Base-by-base conservation (phyloP, 2,888 invertebrate species). In the Carabus problematicus region DNA sequence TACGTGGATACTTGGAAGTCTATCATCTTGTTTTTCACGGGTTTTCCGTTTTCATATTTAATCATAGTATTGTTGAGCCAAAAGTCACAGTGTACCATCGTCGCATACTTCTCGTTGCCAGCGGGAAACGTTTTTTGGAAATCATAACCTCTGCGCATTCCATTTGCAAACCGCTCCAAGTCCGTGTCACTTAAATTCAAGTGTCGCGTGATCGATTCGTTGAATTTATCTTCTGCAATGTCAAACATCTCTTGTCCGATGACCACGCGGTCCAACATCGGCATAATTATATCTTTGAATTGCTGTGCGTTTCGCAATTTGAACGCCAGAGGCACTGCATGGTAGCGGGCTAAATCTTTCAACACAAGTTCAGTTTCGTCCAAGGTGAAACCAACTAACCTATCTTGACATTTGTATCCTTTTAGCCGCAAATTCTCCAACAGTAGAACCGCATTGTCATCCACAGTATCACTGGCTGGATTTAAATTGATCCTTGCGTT, bases 1-100 rank as follows among this genome's bases (percentile, higher is more conserved):
- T 84, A 84, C 14, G 82, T 76, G 1, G 83, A 81, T 43, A 84
- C 80, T 77, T 88, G 88, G 73, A 87, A 88, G 74, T 88, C 88
- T 0, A 88, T 79, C 64, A 88, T 79, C 74, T 84, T 85, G 0
- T 85, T 72, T 9, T 64, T 56, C 3, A 75, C 67, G 0, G 72
- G 70, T 64, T 71, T 72, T 7, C 73, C 74, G 42, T 75, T 71
- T 67, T 74, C 72, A 56, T 81, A 81, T 73, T 82, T 82, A 12
- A 86, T 77, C 82, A 88, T 82, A 4, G 86, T 79, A 72, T 88
- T 88, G 74, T 87, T 87, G 11, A 84, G 83, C 88, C 87, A 88
- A 58, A 85, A 79, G 75, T 88, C 88, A 2, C 80, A 78, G 71
- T 88, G 88, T 1, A 81, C 79, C 11, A 87, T 79, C 0, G 86